These are phyloP conservation scores for Phoebastria nigripes DNA, from an alignment of 2,797 vertebrate genomes.

Conservation along the genomic window DNA sequence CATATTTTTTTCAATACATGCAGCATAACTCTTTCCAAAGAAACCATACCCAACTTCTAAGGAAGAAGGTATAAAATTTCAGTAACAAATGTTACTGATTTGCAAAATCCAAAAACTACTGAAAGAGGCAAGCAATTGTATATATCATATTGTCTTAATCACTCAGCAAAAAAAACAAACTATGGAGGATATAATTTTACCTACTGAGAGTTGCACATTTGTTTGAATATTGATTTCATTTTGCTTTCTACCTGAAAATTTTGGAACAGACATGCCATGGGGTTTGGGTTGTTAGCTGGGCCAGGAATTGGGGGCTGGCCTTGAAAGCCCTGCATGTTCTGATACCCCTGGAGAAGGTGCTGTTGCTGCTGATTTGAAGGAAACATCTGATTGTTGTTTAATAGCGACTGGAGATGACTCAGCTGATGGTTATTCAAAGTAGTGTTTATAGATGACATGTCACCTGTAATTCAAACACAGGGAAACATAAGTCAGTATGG, in stretches of 20 bases:
- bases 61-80: background rate
- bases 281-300: conserved; percentile 80
- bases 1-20: background rate
- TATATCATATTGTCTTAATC: background rate
- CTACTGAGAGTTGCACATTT: background rate
- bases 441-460: conserved; percentile 83
- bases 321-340: conserved; percentile 84
- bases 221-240: background rate
- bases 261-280: conserved; percentile 93
- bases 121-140: background rate
- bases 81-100: background rate
- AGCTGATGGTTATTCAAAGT: conserved; percentile 85
- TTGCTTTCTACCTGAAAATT: conserved; percentile 87
- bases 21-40: background rate
- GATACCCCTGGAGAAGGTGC: conserved; percentile 85
- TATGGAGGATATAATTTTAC: background rate
- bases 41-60: background rate
- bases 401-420: conserved; percentile 82
- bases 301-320: conserved; percentile 83
- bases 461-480: conserved; percentile 81
- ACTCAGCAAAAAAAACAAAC: background rate
- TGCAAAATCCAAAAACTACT: background rate
- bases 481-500: conserved; percentile 47
- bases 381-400: conserved; percentile 83
- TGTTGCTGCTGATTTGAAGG: conserved; percentile 81